A percentile compares a stretch with the other conserved stretches of the same genome.
Evolutionary conservation across 2,888 invertebrate species (phyloP).

Genomic region (Habrosyne pyritoides): DNA sequence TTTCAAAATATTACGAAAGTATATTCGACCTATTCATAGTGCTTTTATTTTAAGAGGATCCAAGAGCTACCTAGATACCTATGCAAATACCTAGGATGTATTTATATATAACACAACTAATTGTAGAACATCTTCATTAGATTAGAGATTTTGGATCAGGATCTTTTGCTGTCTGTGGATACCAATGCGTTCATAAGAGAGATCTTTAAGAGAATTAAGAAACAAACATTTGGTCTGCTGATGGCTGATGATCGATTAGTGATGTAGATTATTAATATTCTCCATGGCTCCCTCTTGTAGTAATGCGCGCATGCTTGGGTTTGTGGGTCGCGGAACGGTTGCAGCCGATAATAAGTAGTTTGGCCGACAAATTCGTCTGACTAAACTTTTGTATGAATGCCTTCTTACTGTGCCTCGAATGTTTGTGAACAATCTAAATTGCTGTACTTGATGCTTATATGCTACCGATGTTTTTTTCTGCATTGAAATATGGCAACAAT

Average conservation of each 20-base stretch:
- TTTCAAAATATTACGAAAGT: no score
- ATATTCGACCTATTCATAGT: no score
- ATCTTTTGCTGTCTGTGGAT: no score
- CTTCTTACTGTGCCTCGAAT: conserved; percentile 48
- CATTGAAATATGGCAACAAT: background rate
- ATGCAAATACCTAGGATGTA: no score
- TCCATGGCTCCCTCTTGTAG: conserved; percentile 48
- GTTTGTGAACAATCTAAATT: conserved; percentile 38
- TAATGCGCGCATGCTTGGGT: conserved; percentile 50
- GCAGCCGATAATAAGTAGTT: conserved; percentile 59
- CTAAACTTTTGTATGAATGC: conserved; percentile 43
- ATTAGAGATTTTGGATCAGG: no score
- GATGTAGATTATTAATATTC: conserved; percentile 54
- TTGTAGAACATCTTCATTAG: no score
- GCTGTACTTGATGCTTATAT: conserved; percentile 15
- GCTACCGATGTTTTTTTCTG: conserved; percentile 6
- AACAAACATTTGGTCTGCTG: background rate
- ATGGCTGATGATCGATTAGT: background rate
- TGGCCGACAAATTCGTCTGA: conserved; percentile 57
- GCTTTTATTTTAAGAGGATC: no score
- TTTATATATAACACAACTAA: no score
- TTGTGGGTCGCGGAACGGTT: conserved; percentile 74
- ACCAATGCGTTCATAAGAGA: no score
- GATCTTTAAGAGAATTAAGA: no score
- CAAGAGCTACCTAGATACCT: no score